These are phyloP conservation scores for Galeopsomyia nigrocyanea DNA, from an alignment of 2,888 invertebrate species.

Conservation along the genomic window DNA sequence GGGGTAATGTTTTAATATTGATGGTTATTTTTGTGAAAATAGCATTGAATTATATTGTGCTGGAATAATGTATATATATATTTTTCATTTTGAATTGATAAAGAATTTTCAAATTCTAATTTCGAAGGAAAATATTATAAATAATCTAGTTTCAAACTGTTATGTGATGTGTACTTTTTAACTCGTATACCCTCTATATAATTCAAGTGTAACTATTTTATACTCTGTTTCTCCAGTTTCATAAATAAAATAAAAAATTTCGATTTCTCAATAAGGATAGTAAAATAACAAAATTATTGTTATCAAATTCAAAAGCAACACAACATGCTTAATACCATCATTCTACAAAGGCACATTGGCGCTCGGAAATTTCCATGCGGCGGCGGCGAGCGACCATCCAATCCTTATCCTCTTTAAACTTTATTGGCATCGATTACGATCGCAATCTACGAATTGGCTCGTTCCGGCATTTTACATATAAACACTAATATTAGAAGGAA, in stretches of 20 bases:
- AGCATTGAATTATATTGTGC: too few relatives aligned
- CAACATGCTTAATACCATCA: conserved; percentile 5
- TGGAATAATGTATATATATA: too few relatives aligned
- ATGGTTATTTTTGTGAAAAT: too few relatives aligned
- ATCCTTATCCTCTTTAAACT: conserved; percentile 44
- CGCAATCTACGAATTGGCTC: conserved; percentile 44
- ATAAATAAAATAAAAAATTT: conserved; percentile 9
- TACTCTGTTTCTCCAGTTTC: too few relatives aligned
- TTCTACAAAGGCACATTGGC: neutral
- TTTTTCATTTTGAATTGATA: too few relatives aligned
- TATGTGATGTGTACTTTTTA: too few relatives aligned
- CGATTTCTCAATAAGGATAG: neutral
- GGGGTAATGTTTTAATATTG: too few relatives aligned
- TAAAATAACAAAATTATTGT: conserved; percentile 19
- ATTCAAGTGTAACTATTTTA: too few relatives aligned
- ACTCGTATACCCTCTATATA: too few relatives aligned
- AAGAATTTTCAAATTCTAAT: too few relatives aligned
- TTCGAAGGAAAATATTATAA: too few relatives aligned
- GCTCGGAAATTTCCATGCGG: conserved; percentile 43
- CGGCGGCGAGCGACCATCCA: conserved; percentile 34
- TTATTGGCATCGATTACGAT: conserved; percentile 46
- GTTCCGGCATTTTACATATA: conserved; percentile 48
- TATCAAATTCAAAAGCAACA: conserved; percentile 19
- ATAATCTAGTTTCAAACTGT: too few relatives aligned
- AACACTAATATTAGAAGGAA: conserved; percentile 46